Conservation (phyloP, 1,140 invertebrate genomes). For the Macrocentrus cingulum region DNA sequence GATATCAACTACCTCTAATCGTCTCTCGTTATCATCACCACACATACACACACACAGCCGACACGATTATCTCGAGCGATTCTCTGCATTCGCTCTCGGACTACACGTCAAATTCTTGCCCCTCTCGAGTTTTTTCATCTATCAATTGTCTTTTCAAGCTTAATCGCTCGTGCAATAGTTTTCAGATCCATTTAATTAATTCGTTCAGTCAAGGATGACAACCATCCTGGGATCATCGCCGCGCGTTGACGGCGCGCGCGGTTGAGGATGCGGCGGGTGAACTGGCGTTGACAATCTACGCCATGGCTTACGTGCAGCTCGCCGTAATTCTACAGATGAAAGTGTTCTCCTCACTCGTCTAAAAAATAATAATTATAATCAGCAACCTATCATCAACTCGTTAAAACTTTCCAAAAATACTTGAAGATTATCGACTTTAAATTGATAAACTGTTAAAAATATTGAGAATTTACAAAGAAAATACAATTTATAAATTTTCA, state of each 20-base stretch:
- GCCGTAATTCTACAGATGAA: slow-evolving; percentile 76
- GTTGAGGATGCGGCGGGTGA: slow-evolving; percentile 46
- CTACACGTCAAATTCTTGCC: too few species aligned
- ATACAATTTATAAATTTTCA: too few species aligned
- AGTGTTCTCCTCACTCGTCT: slow-evolving; percentile 80
- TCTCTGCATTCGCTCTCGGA: slow-evolving; percentile 1
- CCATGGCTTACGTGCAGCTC: slow-evolving; percentile 91
- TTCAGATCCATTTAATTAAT: slow-evolving; percentile 21
- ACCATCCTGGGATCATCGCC: slow-evolving; percentile 61
- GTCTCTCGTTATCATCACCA: slow-evolving; percentile 2
- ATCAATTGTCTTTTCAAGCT: slow-evolving; percentile 6
- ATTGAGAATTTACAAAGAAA: too few species aligned
- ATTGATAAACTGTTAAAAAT: too few species aligned
- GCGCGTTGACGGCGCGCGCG: slow-evolving; percentile 34
- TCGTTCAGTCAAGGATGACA: slow-evolving; percentile 70
- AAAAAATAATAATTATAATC: slow-evolving; percentile 39
- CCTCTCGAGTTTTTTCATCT: neutral
- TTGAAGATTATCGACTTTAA: too few species aligned
- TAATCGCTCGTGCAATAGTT: slow-evolving; percentile 3
- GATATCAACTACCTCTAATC: neutral
- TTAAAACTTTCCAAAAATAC: neutral
- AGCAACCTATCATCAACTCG: neutral
- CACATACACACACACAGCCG: slow-evolving; percentile 15
- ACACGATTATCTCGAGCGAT: slow-evolving; percentile 9
- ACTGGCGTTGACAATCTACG: slow-evolving; percentile 64